Percentiles rank a stretch among this genome's conserved stretches.
Conservation (phyloP, 2,113 vertebrate genomes). For the Lagopus muta region DNA sequence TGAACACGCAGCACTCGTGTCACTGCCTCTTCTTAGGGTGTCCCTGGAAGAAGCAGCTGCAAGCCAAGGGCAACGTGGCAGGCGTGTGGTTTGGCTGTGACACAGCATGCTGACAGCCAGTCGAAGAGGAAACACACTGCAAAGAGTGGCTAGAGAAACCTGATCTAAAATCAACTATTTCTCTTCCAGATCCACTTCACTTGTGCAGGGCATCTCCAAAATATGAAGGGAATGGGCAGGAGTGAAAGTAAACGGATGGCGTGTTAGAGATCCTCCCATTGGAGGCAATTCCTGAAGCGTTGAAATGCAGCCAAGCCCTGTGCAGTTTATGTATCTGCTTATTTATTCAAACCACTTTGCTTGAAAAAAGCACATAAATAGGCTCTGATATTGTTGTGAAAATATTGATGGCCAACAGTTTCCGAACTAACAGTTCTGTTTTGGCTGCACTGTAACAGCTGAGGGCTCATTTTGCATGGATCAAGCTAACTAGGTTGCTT, state of each 20-base stretch:
- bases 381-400: conserved; percentile 11
- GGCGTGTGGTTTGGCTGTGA: background rate
- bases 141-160: background rate
- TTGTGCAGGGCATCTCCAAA: background rate
- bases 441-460: background rate
- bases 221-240: background rate
- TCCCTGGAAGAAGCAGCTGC: background rate
- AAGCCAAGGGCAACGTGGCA: background rate
- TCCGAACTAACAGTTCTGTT: background rate
- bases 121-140: background rate
- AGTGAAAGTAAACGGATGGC: background rate
- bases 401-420: conserved; percentile 26
- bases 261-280: background rate
- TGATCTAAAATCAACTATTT: background rate
- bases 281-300: background rate
- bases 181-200: background rate
- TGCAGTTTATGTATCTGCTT: background rate
- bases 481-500: background rate
- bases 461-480: background rate
- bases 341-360: background rate
- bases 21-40: background rate
- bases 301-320: background rate
- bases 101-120: background rate
- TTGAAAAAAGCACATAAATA: background rate
- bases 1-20: rapidly evolving